Conservation (phyloP, 2,888 invertebrate species). For the Nephrotoma flavescens region DNA sequence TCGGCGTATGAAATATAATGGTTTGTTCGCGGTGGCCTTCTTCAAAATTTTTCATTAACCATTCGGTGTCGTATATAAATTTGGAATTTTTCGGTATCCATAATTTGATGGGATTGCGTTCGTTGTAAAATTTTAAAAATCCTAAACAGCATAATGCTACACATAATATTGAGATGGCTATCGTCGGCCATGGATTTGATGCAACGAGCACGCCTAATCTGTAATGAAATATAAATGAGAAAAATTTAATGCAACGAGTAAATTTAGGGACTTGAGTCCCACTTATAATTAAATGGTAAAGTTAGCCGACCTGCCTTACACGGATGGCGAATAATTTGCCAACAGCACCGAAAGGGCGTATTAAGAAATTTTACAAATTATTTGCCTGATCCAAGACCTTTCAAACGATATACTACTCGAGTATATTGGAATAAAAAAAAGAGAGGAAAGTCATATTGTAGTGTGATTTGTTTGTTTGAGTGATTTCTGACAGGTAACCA, state of each 20-base stretch:
- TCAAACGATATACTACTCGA: too few relatives aligned
- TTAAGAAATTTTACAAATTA: too few relatives aligned
- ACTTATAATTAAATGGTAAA: too few relatives aligned
- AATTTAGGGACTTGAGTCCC: not conserved
- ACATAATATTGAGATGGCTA: constrained; percentile 38
- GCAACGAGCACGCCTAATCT: constrained; percentile 48
- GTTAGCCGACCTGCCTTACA: too few relatives aligned
- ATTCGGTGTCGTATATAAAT: constrained; percentile 52
- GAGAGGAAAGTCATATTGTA: too few relatives aligned
- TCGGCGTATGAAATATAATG: constrained; percentile 46
- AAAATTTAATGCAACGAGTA: too few relatives aligned
- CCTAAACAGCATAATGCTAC: constrained; percentile 45
- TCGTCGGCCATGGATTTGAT: constrained; percentile 42
- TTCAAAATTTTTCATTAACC: constrained; percentile 52
- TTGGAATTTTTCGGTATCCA: constrained; percentile 52
- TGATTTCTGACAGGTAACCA: too few relatives aligned
- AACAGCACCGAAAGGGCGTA: too few relatives aligned
- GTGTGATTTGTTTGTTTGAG: too few relatives aligned
- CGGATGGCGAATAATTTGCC: too few relatives aligned
- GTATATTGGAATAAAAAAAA: too few relatives aligned
- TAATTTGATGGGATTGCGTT: constrained; percentile 58
- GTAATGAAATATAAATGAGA: constrained; percentile 17
- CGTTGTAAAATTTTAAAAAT: constrained; percentile 48
- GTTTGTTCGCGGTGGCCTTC: constrained; percentile 46
- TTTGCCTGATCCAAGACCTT: too few relatives aligned